phyloP scores from a whole-genome alignment of 2,888 invertebrate genomes.

The Oasisia sp. region DNA sequence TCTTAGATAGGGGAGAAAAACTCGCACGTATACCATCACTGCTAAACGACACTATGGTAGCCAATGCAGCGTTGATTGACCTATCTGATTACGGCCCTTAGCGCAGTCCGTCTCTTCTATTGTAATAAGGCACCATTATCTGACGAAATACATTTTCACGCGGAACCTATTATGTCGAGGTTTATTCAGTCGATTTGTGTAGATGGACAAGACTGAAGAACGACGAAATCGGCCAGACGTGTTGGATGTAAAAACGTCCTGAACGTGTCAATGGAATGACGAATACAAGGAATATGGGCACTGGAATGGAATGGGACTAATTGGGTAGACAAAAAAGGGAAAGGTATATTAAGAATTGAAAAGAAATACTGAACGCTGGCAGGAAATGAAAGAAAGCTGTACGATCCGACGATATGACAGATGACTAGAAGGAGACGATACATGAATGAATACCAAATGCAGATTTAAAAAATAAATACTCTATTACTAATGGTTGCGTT shows the following conservation, averaged over 20 bases:
- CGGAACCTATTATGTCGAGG: background rate
- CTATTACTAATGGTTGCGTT: too few relatives aligned
- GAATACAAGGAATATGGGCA: too few relatives aligned
- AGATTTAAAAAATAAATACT: too few relatives aligned
- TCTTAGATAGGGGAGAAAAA: background rate
- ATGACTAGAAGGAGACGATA: background rate
- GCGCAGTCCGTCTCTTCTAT: background rate
- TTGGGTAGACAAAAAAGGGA: background rate
- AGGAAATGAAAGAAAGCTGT: background rate
- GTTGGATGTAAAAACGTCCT: background rate
- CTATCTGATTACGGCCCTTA: background rate
- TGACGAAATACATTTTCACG: background rate
- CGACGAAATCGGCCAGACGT: background rate
- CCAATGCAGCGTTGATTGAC: background rate
- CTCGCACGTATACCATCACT: background rate
- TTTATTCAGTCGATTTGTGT: background rate
- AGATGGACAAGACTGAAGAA: background rate
- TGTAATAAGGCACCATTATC: background rate
- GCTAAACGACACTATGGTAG: background rate
- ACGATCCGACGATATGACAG: background rate
- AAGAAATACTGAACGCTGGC: background rate
- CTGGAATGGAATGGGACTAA: too few relatives aligned
- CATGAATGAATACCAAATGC: background rate
- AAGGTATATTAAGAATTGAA: background rate
- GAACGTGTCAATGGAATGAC: too few relatives aligned